phyloP scores from a whole-genome alignment of 2,888 invertebrate species.

The Pilophorus perplexus region DNA sequence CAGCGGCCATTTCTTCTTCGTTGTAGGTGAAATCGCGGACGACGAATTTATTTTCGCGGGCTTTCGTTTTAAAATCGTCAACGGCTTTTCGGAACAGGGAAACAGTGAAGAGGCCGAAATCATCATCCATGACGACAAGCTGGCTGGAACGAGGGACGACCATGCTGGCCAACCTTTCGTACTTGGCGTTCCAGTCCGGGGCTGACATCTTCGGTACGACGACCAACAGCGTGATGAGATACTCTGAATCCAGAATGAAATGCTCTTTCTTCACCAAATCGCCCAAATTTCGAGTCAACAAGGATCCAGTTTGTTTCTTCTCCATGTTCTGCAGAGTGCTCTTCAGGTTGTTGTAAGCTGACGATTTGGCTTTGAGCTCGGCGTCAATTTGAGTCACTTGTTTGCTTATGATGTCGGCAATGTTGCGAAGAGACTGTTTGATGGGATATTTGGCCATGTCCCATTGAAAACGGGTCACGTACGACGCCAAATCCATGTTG shows the following conservation, averaged over 20 bases:
- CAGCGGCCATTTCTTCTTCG: slow-evolving; percentile 92
- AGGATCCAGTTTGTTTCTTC: slow-evolving; percentile 96
- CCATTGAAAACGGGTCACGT: slow-evolving; percentile 98
- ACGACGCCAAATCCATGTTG: slow-evolving; percentile 94
- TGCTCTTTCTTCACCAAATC: slow-evolving; percentile 98
- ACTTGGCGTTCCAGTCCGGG: slow-evolving; percentile 86
- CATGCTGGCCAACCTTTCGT: slow-evolving; percentile 95
- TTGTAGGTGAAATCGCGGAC: slow-evolving; percentile 99
- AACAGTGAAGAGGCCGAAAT: slow-evolving; percentile 90
- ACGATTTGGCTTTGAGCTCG: slow-evolving; percentile 93
- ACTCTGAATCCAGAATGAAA: slow-evolving; percentile 98
- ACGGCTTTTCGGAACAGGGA: slow-evolving; percentile 90
- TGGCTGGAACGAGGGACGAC: slow-evolving; percentile 92
- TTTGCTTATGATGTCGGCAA: slow-evolving; percentile 98
- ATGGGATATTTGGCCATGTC: slow-evolving; percentile 99
- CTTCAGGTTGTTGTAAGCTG: slow-evolving; percentile 94
- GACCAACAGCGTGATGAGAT: slow-evolving; percentile 92
- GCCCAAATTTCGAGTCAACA: slow-evolving; percentile 93
- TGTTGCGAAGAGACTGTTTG: slow-evolving; percentile 94
- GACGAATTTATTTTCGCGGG: slow-evolving; percentile 81
- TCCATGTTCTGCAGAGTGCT: slow-evolving; percentile 95
- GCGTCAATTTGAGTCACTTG: slow-evolving; percentile 98
- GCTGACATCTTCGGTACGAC: slow-evolving; percentile 85
- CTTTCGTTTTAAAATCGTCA: slow-evolving; percentile 95
- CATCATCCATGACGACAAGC: slow-evolving; percentile 83